phyloP scores from a whole-genome alignment of 2,113 vertebrate genomes.

The Puntigrus tetrazona region DNA sequence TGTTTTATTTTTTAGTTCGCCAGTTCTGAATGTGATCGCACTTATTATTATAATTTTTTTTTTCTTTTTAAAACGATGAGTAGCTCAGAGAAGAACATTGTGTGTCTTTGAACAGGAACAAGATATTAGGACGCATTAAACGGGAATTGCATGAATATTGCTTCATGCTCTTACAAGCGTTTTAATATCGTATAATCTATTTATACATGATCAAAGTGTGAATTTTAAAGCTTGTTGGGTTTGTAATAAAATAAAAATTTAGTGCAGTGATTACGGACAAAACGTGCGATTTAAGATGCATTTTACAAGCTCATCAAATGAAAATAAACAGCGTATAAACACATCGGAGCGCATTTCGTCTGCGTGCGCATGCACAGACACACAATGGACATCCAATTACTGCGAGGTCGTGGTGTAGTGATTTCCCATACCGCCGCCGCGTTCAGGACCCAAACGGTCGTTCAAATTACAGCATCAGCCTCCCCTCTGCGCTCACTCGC shows the following conservation, averaged over 20 bases:
- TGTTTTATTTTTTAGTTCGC: too few species aligned
- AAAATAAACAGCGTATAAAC: neutral
- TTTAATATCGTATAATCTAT: neutral
- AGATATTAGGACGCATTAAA: neutral
- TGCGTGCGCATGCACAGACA: slow-evolving; percentile 42
- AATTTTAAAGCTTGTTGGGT: neutral
- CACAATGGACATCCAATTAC: slow-evolving; percentile 75
- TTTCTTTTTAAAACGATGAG: too few species aligned
- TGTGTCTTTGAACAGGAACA: neutral
- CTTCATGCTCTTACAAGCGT: neutral
- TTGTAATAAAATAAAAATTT: neutral
- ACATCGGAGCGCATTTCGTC: neutral
- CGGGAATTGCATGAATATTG: neutral
- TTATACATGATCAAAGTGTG: neutral
- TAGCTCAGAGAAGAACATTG: neutral
- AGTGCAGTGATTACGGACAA: neutral
- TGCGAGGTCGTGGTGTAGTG: slow-evolving; percentile 69
- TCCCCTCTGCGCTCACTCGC: slow-evolving; percentile 41
- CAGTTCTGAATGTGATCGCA: too few species aligned
- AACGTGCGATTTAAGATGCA: neutral
- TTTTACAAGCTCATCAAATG: neutral
- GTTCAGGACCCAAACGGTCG: slow-evolving; percentile 69
- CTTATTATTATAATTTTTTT: too few species aligned
- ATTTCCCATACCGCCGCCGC: slow-evolving; percentile 70
- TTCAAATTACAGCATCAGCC: slow-evolving; percentile 71